Base-by-base conservation (phyloP, 2,888 invertebrate species). In the Scaptomyza parva region DNA sequence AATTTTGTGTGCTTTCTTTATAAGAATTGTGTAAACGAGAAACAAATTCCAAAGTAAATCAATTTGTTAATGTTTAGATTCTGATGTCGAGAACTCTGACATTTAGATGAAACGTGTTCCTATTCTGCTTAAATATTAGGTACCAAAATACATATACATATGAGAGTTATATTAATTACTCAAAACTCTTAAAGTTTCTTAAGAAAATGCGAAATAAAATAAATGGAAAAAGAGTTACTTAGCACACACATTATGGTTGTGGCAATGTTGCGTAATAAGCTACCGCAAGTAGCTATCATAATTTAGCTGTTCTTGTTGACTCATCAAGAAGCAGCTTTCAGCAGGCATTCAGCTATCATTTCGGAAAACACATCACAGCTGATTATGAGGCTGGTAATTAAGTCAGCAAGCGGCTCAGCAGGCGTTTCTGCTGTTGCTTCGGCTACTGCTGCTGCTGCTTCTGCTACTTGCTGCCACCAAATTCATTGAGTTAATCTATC, bases 401-500 rank as follows among this genome's bases (percentile, higher is more conserved):
- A 76, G 71, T 65, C 60, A 57, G 43, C 65, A 55, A 51, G 40
- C 12, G 35, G 45, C 70, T 53, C 58, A 47, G 63, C 64, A 39
- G 67, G 61, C 65, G 45, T 1, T 26, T 18, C 47, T 39, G 80
- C 47, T 51, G 80, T 8, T n/a, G 22, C n/a, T n/a, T n/a, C n/a
- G n/a, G n/a, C 11, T 12, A 12, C 12, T 40, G 20, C 12, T 26
- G 26, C 2, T 7, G 8, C 9, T 7, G 8, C n/a, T n/a, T n/a
- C n/a, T 22, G 45, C 28, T 50, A n/a, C n/a, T 26, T 26, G 59
- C 53, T 81, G 80, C 81, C 87, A 81, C 55, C 66, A 61, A 67
- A 59, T 80, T 57, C 73, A 80, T 84, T 68, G 75, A 74, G 75
- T 81, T 81, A 81, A 81, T 81, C 81, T 86, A 86, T 81, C 81